These are phyloP conservation scores for Vanacampus margaritifer DNA, from an alignment of 2,113 vertebrate species.

Conservation along the genomic window DNA sequence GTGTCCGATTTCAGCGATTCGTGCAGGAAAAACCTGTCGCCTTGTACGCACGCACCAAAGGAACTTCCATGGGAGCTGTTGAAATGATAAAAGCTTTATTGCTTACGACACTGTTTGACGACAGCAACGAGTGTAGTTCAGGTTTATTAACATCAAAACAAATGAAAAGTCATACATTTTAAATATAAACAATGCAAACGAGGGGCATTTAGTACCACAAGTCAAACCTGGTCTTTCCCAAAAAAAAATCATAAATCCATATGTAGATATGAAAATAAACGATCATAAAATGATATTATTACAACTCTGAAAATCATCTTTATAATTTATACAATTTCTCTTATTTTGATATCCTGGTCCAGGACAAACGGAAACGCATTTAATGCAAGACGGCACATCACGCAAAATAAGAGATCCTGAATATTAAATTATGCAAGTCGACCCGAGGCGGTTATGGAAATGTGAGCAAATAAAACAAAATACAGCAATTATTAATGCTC, in stretches of 20 bases:
- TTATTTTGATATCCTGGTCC: conserved; percentile 23
- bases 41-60: conserved; percentile 1
- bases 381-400: conserved; percentile 39
- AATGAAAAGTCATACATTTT: conserved; percentile 48
- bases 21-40: neutral
- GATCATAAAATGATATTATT: conserved; percentile 47
- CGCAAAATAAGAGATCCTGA: conserved; percentile 31
- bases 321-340: conserved; percentile 70
- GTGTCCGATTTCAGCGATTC: conserved; percentile 11
- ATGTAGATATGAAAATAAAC: conserved; percentile 30
- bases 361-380: conserved; percentile 39
- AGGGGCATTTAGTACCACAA: conserved; percentile 46
- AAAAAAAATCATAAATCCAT: conserved; percentile 31
- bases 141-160: conserved; percentile 54
- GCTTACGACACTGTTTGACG: conserved; percentile 50
- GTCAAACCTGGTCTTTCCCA: conserved; percentile 34
- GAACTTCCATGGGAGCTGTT: conserved; percentile 9
- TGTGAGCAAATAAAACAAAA: conserved; percentile 32
- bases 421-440: conserved; percentile 34
- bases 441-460: conserved; percentile 22
- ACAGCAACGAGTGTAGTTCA: conserved; percentile 33
- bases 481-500: conserved; percentile 29
- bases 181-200: conserved; percentile 50
- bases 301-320: conserved; percentile 51
- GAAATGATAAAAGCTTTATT: conserved; percentile 59